phyloP scores from a whole-genome alignment of 2,113 vertebrate genomes.

The Etheostoma cragini region DNA sequence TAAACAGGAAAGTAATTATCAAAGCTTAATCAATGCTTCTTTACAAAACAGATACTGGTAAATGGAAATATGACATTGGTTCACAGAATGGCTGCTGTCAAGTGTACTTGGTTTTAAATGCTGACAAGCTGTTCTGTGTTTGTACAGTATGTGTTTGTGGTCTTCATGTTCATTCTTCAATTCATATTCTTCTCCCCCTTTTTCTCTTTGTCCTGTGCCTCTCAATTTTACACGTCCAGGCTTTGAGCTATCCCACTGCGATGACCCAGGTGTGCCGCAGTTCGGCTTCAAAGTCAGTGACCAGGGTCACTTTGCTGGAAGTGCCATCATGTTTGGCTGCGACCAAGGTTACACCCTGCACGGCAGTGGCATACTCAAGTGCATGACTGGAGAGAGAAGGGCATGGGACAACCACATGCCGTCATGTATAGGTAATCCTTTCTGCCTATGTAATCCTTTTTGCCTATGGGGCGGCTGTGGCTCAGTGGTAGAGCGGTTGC shows the following conservation, averaged over 20 bases:
- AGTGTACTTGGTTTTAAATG: constrained; percentile 7
- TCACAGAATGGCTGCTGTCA: constrained; percentile 19
- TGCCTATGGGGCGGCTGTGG: too few relatives aligned
- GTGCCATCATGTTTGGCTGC: constrained; percentile 93
- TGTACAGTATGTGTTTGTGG: not conserved
- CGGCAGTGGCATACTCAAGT: constrained; percentile 91
- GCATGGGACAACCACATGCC: constrained; percentile 95
- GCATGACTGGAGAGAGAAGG: constrained; percentile 96
- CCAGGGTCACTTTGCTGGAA: constrained; percentile 96
- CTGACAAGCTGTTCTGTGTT: not conserved
- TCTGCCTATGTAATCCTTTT: too few relatives aligned
- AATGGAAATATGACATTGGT: constrained; percentile 18
- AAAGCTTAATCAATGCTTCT: constrained; percentile 57
- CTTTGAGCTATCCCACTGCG: constrained; percentile 97
- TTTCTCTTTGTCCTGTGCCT: not conserved
- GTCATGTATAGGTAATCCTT: constrained; percentile 92
- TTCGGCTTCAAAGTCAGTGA: constrained; percentile 97
- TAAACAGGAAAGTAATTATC: constrained; percentile 57
- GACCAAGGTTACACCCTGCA: constrained; percentile 96
- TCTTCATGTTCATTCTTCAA: not conserved
- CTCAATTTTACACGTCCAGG: constrained; percentile 76
- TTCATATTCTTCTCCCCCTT: not conserved
- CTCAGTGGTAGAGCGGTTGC: too few relatives aligned
- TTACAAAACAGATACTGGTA: constrained; percentile 31
- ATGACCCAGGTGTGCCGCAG: constrained; percentile 96